Conservation (phyloP, 2,797 vertebrate species). For the Paedocypris micromegethes region DNA sequence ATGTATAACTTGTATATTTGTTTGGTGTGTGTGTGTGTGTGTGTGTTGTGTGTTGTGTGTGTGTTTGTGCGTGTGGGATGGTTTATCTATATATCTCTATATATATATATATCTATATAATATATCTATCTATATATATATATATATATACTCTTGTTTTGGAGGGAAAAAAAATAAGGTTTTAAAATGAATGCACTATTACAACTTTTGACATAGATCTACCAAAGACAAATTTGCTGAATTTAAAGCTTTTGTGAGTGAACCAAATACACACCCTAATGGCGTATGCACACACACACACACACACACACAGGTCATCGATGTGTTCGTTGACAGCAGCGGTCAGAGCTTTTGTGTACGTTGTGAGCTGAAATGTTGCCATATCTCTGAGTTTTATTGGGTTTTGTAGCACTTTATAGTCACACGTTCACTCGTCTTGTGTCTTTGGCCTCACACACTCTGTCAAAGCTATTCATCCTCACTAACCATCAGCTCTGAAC, state of each 20-base stretch:
- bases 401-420: background rate
- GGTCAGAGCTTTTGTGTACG: background rate
- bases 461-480: background rate
- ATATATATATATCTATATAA: no score
- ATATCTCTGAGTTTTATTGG: constrained; percentile 1
- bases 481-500: background rate
- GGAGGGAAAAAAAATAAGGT: no score
- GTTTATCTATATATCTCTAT: no score
- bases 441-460: constrained; percentile 1
- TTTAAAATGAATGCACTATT: no score
- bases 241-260: constrained; percentile 5
- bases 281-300: background rate
- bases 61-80: no score
- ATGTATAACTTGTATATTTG: no score
- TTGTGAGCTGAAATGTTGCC: background rate
- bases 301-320: background rate
- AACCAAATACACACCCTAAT: constrained; percentile 30
- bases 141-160: no score
- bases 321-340: background rate
- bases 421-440: constrained; percentile 6
- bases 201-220: constrained; percentile 20
- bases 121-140: no score
- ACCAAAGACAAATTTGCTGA: constrained; percentile 24
- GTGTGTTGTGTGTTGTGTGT: no score
- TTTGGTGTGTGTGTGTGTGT: no score